Percentiles rank a stretch among this genome's conserved stretches.
Conservation (phyloP, 2,888 invertebrate species). For the Amphiduros pacificus region DNA sequence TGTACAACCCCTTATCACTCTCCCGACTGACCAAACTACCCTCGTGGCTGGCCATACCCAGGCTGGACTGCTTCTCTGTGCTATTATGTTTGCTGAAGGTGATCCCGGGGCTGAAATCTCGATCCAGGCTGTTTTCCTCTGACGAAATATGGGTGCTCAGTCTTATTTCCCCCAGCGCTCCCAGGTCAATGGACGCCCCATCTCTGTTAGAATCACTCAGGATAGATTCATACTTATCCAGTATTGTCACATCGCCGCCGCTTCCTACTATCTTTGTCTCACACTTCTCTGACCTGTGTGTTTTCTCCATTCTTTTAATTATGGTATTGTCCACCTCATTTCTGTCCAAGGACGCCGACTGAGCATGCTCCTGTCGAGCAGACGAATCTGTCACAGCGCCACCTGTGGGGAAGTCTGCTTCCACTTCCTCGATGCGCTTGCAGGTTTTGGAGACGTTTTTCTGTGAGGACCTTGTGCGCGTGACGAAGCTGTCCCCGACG, state of each 20-base stretch:
- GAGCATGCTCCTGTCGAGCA: not conserved
- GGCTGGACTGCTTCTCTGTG: too few species aligned
- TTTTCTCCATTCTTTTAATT: not conserved
- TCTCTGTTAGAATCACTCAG: not conserved
- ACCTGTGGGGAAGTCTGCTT: not conserved
- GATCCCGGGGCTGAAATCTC: too few species aligned
- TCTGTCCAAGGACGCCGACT: not conserved
- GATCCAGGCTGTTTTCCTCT: not conserved
- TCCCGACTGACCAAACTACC: too few species aligned
- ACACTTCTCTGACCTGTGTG: not conserved
- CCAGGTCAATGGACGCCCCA: not conserved
- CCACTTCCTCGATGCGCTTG: not conserved
- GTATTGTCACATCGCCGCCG: not conserved
- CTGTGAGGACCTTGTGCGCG: not conserved
- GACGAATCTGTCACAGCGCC: not conserved
- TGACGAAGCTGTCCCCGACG: slow-evolving; percentile 3
- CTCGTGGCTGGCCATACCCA: too few species aligned
- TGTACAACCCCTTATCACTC: too few species aligned
- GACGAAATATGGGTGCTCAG: not conserved
- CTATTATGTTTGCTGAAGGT: too few species aligned
- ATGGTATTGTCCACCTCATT: not conserved
- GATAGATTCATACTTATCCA: not conserved
- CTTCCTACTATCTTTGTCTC: not conserved
- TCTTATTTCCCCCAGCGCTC: not conserved
- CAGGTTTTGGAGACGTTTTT: not conserved